Conservation (phyloP, 2,113 vertebrate species). For the Furnarius figulus region DNA sequence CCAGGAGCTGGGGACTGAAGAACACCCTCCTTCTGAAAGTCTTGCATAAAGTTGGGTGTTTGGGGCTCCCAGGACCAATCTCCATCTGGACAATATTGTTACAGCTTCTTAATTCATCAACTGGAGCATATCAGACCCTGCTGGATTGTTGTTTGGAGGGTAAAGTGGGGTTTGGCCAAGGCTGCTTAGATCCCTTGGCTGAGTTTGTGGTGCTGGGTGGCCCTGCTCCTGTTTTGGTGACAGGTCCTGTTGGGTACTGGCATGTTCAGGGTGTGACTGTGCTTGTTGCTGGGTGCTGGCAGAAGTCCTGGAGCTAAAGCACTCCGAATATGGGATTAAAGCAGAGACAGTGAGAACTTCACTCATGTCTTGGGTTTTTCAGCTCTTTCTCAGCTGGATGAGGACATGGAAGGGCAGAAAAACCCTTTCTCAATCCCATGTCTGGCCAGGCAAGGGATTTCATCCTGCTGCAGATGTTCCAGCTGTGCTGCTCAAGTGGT, state of each 20-base stretch:
- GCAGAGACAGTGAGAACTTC: not conserved
- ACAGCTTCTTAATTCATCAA: not conserved
- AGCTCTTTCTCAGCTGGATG: not conserved
- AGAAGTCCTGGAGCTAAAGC: not conserved
- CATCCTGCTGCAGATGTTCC: not conserved
- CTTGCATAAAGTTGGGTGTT: not conserved
- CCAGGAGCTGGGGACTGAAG: not conserved
- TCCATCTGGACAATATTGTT: not conserved
- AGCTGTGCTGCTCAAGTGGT: not conserved
- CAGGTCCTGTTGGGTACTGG: not conserved
- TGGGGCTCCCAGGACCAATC: not conserved
- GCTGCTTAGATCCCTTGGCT: not conserved
- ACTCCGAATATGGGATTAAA: not conserved
- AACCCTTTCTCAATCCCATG: not conserved
- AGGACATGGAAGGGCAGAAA: not conserved
- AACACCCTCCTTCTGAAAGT: not conserved
- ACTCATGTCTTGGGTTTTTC: not conserved
- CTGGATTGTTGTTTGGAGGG: not conserved
- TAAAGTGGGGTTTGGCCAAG: not conserved
- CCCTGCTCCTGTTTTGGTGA: accelerated
- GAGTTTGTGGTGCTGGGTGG: not conserved
- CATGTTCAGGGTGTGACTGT: not conserved
- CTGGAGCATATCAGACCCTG: not conserved
- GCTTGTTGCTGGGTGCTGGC: not conserved
- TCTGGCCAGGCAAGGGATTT: not conserved